A percentile compares a stretch with the other conserved stretches of the same genome.
These are phyloP conservation scores for Turritopsis dohrnii DNA, from an alignment of 30 jellyfish, hydroid and myxozoan species.

Conservation along the genomic window DNA sequence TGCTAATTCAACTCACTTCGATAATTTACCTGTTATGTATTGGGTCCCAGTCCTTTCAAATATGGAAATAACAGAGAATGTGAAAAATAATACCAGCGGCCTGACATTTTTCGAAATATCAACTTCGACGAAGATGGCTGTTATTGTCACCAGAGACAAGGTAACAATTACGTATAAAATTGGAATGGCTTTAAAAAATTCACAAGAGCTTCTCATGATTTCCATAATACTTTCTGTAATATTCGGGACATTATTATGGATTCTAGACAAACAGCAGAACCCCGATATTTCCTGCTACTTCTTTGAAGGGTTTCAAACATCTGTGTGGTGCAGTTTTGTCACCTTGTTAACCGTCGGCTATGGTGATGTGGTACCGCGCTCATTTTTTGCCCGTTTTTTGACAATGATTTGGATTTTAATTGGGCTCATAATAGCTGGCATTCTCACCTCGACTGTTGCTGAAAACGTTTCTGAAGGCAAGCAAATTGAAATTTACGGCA, in stretches of 20 bases:
- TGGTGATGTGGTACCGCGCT: conserved; percentile 15
- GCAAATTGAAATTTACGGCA: neutral
- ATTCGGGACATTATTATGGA: conserved; percentile 3
- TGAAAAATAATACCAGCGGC: neutral
- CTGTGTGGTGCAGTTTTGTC: conserved; percentile 15
- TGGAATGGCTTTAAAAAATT: neutral
- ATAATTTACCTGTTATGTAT: neutral
- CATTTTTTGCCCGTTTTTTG: neutral
- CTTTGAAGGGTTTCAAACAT: neutral
- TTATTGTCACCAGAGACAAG: conserved; percentile 1
- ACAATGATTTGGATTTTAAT: conserved; percentile 15
- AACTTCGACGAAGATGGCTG: conserved; percentile 7
- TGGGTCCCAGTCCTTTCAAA: neutral
- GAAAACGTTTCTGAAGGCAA: conserved; percentile 5
- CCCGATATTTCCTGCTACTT: neutral
- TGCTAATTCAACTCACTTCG: neutral
- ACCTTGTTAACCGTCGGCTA: conserved; percentile 26
- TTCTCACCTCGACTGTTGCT: conserved; percentile 9
- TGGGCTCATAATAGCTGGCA: conserved; percentile 10
- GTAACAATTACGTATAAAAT: neutral
- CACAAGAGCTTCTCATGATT: neutral
- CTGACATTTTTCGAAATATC: neutral
- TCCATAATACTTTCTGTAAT: neutral
- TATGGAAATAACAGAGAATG: neutral
- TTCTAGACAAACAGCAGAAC: neutral